These are phyloP conservation scores for Linnaemya vulpina DNA, from an alignment of 2,888 invertebrate species.

Conservation along the genomic window DNA sequence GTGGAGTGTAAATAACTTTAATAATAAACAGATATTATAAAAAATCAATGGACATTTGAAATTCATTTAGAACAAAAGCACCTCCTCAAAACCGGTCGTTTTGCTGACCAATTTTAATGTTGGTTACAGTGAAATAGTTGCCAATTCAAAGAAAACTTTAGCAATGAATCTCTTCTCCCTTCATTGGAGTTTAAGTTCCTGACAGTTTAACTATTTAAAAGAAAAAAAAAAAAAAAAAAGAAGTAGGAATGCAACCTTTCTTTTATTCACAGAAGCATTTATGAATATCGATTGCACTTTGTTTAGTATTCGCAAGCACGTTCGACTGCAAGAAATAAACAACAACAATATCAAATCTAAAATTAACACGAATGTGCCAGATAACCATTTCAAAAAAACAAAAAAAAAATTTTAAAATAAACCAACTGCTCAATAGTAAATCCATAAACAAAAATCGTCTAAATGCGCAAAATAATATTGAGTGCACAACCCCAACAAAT, in stretches of 20 bases:
- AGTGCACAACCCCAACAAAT: conserved; percentile 14
- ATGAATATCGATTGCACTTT: not conserved
- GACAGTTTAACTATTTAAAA: too few species aligned
- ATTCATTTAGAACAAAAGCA: too few species aligned
- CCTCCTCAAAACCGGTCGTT: too few species aligned
- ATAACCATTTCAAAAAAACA: not conserved
- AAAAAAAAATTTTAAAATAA: too few species aligned
- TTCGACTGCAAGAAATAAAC: not conserved
- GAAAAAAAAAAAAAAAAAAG: too few species aligned
- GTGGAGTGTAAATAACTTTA: too few species aligned
- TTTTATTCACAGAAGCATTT: not conserved
- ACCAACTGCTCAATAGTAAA: conserved; percentile 22
- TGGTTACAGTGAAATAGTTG: too few species aligned
- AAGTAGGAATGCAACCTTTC: not conserved
- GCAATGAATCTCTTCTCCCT: too few species aligned
- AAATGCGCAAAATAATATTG: conserved; percentile 38
- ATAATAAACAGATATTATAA: too few species aligned
- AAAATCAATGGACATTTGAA: too few species aligned
- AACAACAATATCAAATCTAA: not conserved
- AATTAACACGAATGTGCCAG: conserved; percentile 3
- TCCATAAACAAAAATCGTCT: conserved; percentile 15
- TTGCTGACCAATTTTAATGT: too few species aligned
- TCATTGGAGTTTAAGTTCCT: not conserved
- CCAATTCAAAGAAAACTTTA: too few species aligned
- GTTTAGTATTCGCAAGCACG: not conserved